Evolutionary conservation across 2,113 vertebrate genomes (phyloP), one percentile per base, ranked within the genome.

Genomic region (Illadopsis cleaveri): DNA sequence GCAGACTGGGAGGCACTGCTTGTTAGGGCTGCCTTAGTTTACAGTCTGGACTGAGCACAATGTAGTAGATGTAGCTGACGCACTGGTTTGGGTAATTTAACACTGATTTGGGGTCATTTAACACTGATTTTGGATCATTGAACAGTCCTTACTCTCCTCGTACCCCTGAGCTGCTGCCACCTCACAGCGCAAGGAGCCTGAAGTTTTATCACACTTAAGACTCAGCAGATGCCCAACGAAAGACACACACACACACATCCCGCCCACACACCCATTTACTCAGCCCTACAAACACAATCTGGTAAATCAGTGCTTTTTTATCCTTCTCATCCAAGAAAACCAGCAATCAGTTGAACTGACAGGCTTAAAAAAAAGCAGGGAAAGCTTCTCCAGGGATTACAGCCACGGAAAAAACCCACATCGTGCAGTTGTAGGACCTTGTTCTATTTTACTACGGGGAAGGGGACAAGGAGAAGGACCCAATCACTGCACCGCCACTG

Each of bases 21-120:
- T 61, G 78, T 62, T 86, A 78, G 37, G 73, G 68, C 45, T 81
- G 92, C 96, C 89, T 81, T 31, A 61, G 94, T 75, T 91, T 79
- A 71, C n/a, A 45, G 27, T 3, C 71, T 6, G 30, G 27, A 61
- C 76, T 68, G 89, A 75, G 81, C 93, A 82, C 83, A 76, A 65
- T 35, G 30, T 2, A 57, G 27, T 2, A 60, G 44, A 50, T 3
- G 3, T 2, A n/a, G 11, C 12, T 35, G 37, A 58, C 0, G 2
- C 64, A 3, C 5, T 12, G 22, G 15, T 53, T 25, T 50, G 25
- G 27, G 40, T n/a, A n/a, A n/a, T n/a, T n/a, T n/a, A n/a, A 2
- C 64, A 3, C 5, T 12, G 22, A 13, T 53, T 25, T 50, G 25
- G 27, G 40, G 33, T 51, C 66, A 60, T 30, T 45, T 21, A 48